Evolutionary conservation across 2,797 vertebrate species (phyloP).

Genomic region (Taeniopygia guttata): DNA sequence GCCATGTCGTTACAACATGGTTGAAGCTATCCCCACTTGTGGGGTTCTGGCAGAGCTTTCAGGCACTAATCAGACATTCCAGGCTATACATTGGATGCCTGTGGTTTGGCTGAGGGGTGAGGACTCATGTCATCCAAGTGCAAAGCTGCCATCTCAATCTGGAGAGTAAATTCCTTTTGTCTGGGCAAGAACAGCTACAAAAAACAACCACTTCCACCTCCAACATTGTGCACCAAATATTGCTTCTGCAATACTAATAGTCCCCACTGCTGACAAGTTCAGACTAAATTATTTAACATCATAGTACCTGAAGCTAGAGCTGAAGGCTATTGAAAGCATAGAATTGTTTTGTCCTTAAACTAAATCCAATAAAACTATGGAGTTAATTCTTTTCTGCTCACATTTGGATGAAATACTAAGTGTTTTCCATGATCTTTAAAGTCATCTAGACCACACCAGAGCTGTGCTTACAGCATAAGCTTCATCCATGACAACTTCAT

Average conservation of each 20-base stretch:
- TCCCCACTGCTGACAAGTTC: not conserved
- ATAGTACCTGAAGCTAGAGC: not conserved
- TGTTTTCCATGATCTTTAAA: not conserved
- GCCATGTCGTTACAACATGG: not conserved
- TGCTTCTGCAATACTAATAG: not conserved
- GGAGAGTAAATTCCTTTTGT: not conserved
- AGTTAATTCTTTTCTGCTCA: not conserved
- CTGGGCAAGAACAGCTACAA: not conserved
- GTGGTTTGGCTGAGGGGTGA: not conserved
- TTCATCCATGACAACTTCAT: constrained; percentile 16
- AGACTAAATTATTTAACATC: not conserved
- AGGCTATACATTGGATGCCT: not conserved
- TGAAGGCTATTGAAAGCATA: not conserved
- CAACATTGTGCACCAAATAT: not conserved
- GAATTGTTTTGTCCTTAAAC: not conserved
- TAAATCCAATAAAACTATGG: not conserved
- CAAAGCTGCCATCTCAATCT: not conserved
- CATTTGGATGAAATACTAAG: not conserved
- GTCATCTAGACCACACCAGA: not conserved
- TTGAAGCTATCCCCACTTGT: not conserved
- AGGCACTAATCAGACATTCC: constrained; percentile 33
- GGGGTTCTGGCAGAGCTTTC: not conserved
- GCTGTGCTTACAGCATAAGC: not conserved
- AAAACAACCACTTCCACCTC: not conserved
- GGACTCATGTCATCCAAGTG: not conserved